Evolutionary conservation across 2,113 vertebrate species (phyloP).

Genomic region (Epinephelus moara): DNA sequence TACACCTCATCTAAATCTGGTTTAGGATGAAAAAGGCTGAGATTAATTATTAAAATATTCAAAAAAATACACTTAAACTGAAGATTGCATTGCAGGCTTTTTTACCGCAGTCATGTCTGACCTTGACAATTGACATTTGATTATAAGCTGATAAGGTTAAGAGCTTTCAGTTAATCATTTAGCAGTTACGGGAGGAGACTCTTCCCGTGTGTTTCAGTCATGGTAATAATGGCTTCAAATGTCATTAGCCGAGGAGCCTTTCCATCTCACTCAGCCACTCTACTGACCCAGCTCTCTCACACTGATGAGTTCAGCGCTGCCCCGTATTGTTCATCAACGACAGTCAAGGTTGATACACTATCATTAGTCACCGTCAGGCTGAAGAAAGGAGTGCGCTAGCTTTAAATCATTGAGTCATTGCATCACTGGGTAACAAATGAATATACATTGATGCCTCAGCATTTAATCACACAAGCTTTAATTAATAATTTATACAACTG

Average conservation of each 20-base stretch:
- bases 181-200: conserved; percentile 28
- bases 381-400: not conserved
- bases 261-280: conserved; percentile 20
- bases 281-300: conserved; percentile 27
- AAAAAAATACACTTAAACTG: not conserved
- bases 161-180: conserved; percentile 45
- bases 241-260: conserved; percentile 44
- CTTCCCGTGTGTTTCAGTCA: conserved; percentile 30
- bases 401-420: conserved; percentile 15
- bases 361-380: conserved; percentile 46
- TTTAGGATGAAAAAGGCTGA: not conserved
- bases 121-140: conserved; percentile 61
- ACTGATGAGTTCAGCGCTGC: conserved; percentile 26
- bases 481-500: conserved; percentile 6
- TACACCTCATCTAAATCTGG: not conserved
- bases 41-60: not conserved
- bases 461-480: conserved; percentile 21
- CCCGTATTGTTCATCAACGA: conserved; percentile 33
- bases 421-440: conserved; percentile 13
- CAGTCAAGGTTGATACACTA: conserved; percentile 38
- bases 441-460: conserved; percentile 8
- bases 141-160: conserved; percentile 45
- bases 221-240: conserved; percentile 54
- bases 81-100: not conserved
- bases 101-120: conserved; percentile 12